phyloP scores from a whole-genome alignment of 92 coral and sea anemone genomes.

The Isaurus tuberculatus region DNA sequence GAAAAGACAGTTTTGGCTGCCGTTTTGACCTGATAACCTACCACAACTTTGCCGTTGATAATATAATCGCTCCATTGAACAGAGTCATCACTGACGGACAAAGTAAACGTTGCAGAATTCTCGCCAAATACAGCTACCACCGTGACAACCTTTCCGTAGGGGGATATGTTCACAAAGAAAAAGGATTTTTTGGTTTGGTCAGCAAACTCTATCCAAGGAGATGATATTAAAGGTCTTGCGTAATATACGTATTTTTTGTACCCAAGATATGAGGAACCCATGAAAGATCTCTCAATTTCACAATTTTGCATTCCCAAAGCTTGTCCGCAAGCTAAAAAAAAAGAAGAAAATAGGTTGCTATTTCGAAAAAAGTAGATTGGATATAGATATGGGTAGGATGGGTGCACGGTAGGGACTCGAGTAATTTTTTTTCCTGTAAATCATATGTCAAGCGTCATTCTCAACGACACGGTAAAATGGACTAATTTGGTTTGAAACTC shows the following conservation, averaged over 20 bases:
- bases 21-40: too few species aligned
- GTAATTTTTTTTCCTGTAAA: too few species aligned
- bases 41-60: conserved; percentile 25
- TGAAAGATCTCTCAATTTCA: not conserved
- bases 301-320: conserved; percentile 32
- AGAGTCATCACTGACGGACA: conserved; percentile 25
- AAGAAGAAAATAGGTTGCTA: too few species aligned
- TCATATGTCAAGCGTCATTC: too few species aligned
- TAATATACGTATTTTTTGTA: too few species aligned
- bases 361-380: too few species aligned
- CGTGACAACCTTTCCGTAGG: conserved; percentile 5
- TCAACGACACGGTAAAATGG: too few species aligned
- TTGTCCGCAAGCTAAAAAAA: conserved; percentile 10
- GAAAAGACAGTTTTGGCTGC: not conserved
- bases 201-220: not conserved
- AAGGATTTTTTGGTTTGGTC: not conserved
- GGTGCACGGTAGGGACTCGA: too few species aligned
- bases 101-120: not conserved
- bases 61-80: conserved; percentile 22
- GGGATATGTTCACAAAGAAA: not conserved
- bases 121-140: conserved; percentile 3
- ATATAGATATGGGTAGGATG: too few species aligned
- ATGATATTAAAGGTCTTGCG: not conserved
- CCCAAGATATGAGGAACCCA: not conserved
- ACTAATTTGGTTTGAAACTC: too few species aligned